A percentile compares a stretch with the other conserved stretches of the same genome.
These are phyloP conservation scores for Bovichtus variegatus DNA, from an alignment of 2,797 vertebrate genomes.

Conservation along the genomic window DNA sequence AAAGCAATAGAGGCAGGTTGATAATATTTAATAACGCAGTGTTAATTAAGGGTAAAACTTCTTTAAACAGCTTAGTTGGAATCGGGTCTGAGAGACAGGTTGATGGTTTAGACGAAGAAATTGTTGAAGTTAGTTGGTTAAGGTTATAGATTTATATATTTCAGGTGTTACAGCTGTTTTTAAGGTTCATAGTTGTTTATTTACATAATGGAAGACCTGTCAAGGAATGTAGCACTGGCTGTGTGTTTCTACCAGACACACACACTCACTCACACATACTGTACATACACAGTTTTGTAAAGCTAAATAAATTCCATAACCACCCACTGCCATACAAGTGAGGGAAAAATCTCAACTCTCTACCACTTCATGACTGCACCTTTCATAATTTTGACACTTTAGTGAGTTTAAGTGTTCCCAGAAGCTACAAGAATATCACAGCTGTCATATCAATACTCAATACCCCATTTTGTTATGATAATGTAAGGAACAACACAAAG, in stretches of 20 bases:
- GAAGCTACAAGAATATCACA: constrained; percentile 3
- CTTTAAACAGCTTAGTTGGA: too few relatives aligned
- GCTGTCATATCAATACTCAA: constrained; percentile 16
- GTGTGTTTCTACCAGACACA: background rate
- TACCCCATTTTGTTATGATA: constrained; percentile 10
- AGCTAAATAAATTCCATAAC: constrained; percentile 8
- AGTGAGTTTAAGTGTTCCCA: constrained; percentile 20
- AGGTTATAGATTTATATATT: too few relatives aligned
- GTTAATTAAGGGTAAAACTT: too few relatives aligned
- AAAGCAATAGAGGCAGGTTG: too few relatives aligned
- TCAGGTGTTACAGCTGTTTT: too few relatives aligned
- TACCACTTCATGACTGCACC: background rate
- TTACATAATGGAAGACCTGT: constrained; percentile 8
- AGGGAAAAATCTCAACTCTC: constrained; percentile 12
- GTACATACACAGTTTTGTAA: background rate
- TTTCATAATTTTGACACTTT: constrained; percentile 29
- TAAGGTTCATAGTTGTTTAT: too few relatives aligned
- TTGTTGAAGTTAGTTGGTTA: too few relatives aligned
- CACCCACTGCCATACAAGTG: background rate
- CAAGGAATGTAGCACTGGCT: background rate
- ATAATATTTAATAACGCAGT: too few relatives aligned
- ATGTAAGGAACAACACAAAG: constrained; percentile 13
- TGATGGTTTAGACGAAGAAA: too few relatives aligned
- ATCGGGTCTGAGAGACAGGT: too few relatives aligned
- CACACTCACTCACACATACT: background rate